Evolutionary conservation across 2,888 invertebrate genomes (phyloP), one percentile per base, ranked within the genome.

Genomic region (Nysson spinosus): DNA sequence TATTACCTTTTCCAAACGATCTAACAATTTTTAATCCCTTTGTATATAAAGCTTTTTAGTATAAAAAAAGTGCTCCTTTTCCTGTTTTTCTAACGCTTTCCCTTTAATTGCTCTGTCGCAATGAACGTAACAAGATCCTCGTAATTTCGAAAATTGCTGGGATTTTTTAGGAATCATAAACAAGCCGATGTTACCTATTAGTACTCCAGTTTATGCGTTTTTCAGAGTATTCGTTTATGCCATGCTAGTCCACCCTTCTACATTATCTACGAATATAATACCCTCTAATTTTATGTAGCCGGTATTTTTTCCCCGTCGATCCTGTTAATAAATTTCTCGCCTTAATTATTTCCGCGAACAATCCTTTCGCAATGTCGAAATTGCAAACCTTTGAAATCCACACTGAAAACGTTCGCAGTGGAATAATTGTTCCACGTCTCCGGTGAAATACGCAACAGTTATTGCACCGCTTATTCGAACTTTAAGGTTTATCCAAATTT

Each of bases 141-240:
- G 39, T 12, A 64, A 68, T 52, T 55, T 54, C 52, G 16, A 30
- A 71, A 72, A 72, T 68, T 50, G 44, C 46, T 1, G 49, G 34
- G 52, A 56, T 57, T 52, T 68, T 49, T 51, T 46, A 24, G 11
- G 3, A 16, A 3, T 20, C 16, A 30, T 11, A 39, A 37, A 50
- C 28, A 22, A 12, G n/a, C 2, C 4, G 11, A 7, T 9, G 32
- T 6, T 28, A 24, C 47, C 20, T 11, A 14, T 30, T 39, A 5
- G 19, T 14, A 34, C 26, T 6, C 9, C n/a, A 30, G 37, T 68
- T 71, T 71, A 56, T 14, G 67, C 40, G 57, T 39, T 47, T 69
- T 35, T 57, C 32, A 61, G 44, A 52, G 34, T 61, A n/a, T 57
- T 16, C 50, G 35, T 54, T 66, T 37, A 47, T 52, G 35, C 5